Percentiles rank a stretch among this genome's conserved stretches.
Conservation (phyloP, 2,113 vertebrate species). For the Macrotis lagotis region DNA sequence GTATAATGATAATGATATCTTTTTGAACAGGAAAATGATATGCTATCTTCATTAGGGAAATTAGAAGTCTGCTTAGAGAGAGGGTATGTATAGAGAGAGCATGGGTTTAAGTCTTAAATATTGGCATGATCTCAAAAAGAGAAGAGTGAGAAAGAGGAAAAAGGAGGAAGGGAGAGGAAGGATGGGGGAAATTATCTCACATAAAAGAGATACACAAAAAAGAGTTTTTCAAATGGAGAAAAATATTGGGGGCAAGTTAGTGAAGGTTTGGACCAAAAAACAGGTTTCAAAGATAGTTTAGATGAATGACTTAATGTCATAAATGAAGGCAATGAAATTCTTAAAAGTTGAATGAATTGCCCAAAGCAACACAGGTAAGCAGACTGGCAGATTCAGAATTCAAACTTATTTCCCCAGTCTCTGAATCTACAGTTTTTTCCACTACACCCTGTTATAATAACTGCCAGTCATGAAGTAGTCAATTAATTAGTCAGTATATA, state of each 20-base stretch:
- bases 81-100: background rate
- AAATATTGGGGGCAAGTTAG: too few species aligned
- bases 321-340: background rate
- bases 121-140: too few species aligned
- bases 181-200: too few species aligned
- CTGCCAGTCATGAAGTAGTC: background rate
- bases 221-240: too few species aligned
- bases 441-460: fast-evolving
- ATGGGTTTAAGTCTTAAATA: background rate
- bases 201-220: too few species aligned
- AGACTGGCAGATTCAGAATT: background rate
- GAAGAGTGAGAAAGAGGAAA: background rate
- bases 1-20: too few species aligned
- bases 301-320: background rate
- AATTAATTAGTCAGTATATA: too few species aligned
- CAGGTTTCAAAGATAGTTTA: too few species aligned
- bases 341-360: background rate
- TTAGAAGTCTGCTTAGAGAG: background rate
- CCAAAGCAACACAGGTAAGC: background rate
- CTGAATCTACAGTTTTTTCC: background rate
- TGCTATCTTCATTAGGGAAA: background rate
- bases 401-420: background rate
- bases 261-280: too few species aligned
- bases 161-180: background rate
- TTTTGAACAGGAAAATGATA: background rate